phyloP scores from a whole-genome alignment of 2,797 vertebrate species.

The Eidolon dupreanum region DNA sequence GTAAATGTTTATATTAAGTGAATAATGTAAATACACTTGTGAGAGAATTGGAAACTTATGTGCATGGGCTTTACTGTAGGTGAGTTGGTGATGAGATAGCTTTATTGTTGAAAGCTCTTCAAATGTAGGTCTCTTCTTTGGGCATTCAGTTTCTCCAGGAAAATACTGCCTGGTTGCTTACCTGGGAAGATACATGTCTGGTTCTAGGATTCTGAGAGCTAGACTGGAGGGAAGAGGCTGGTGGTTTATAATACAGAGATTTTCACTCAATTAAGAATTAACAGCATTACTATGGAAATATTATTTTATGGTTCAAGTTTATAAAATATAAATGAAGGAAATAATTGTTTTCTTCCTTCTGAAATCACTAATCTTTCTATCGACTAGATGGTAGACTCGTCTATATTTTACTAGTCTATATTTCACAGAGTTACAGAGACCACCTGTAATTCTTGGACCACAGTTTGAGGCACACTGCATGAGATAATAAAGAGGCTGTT shows the following conservation, averaged over 20 bases:
- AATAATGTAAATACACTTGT: background rate
- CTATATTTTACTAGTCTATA: no score
- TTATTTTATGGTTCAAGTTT: conserved; percentile 44
- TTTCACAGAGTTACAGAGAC: background rate
- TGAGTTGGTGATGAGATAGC: background rate
- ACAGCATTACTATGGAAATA: conserved; percentile 38
- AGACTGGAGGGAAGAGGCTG: background rate
- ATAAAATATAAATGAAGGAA: conserved; percentile 51
- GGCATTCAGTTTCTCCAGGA: background rate
- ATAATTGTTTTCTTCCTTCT: background rate
- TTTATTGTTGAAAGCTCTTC: conserved; percentile 1
- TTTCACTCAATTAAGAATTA: conserved; percentile 11
- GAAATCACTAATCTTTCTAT: background rate
- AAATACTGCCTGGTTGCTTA: background rate
- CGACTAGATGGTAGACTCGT: background rate
- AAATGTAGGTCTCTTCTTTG: conserved; percentile 20
- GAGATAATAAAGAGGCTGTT: conserved; percentile 12
- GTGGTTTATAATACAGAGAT: conserved; percentile 21
- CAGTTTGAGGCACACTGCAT: background rate
- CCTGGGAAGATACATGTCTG: background rate
- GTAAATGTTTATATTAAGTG: no score
- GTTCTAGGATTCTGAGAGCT: conserved; percentile 7
- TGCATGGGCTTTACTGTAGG: background rate
- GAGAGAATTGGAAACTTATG: background rate
- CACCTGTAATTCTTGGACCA: background rate